A percentile compares a stretch with the other conserved stretches of the same genome.
Conservation (phyloP, 2,888 invertebrate species). For the Eudemis profundana region DNA sequence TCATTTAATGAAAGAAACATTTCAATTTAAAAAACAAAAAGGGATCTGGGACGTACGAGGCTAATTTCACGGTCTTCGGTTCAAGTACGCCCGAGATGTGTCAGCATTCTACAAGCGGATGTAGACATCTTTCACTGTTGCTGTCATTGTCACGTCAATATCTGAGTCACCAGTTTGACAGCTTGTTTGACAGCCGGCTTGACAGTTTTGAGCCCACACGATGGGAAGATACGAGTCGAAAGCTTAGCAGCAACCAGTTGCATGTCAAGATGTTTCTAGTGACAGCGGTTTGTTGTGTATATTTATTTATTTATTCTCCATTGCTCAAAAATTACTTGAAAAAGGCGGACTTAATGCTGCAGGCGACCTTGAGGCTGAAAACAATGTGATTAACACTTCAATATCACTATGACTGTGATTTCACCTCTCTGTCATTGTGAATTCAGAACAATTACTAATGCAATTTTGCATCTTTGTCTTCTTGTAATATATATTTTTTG, state of each 20-base stretch:
- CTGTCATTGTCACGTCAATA: conserved; percentile 59
- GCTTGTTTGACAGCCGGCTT: conserved; percentile 60
- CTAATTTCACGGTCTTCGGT: conserved; percentile 26
- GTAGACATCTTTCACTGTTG: conserved; percentile 58
- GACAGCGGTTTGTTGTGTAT: conserved; percentile 33
- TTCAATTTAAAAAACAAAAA: too few relatives aligned
- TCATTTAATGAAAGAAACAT: too few relatives aligned
- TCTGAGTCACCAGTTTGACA: conserved; percentile 51
- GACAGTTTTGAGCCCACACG: conserved; percentile 63
- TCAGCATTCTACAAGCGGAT: conserved; percentile 44
- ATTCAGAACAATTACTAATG: neutral
- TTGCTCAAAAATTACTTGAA: conserved; percentile 31
- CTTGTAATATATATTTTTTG: too few relatives aligned
- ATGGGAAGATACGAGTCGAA: conserved; percentile 66
- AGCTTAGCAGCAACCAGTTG: conserved; percentile 51
- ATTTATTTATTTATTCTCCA: conserved; percentile 34
- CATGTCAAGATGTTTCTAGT: conserved; percentile 40
- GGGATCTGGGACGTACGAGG: neutral
- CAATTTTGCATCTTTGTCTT: too few relatives aligned
- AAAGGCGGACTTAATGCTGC: conserved; percentile 42
- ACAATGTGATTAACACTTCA: conserved; percentile 40
- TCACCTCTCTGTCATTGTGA: conserved; percentile 10
- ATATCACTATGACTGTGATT: conserved; percentile 22
- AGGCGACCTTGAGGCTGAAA: conserved; percentile 33
- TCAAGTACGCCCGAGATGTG: conserved; percentile 34